phyloP scores from a whole-genome alignment of 2,888 invertebrate genomes.

The Prosopocoilus inquinatus region DNA sequence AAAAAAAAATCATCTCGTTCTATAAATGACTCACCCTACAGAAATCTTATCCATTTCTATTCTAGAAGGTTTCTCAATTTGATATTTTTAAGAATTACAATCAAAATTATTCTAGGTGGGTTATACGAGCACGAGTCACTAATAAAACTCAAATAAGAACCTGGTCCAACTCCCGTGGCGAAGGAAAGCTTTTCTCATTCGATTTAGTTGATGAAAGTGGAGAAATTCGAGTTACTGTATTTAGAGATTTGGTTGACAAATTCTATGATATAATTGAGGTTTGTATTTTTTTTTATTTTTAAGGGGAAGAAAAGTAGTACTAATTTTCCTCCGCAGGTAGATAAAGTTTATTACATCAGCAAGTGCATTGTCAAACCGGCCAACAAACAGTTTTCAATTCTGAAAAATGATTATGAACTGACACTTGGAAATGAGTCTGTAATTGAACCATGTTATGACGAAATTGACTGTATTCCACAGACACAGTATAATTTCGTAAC shows the following conservation, averaged over 20 bases:
- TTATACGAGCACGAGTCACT: conserved; percentile 85
- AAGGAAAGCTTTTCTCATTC: conserved; percentile 91
- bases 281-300: conserved; percentile 16
- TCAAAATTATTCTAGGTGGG: conserved; percentile 65
- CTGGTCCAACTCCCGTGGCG: conserved; percentile 90
- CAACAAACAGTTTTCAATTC: conserved; percentile 80
- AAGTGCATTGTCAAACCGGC: conserved; percentile 86
- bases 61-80: neutral
- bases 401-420: conserved; percentile 97
- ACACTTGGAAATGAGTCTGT: conserved; percentile 69
- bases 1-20: too few species aligned
- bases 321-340: conserved; percentile 23
- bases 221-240: conserved; percentile 90
- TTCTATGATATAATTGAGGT: conserved; percentile 88
- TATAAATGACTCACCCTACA: too few species aligned
- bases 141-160: conserved; percentile 77
- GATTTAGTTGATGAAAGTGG: conserved; percentile 93
- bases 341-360: conserved; percentile 85
- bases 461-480: conserved; percentile 66
- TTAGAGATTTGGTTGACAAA: conserved; percentile 83
- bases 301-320: neutral
- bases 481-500: conserved; percentile 75
- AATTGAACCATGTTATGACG: conserved; percentile 47
- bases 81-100: neutral
- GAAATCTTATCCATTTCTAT: too few species aligned